These are phyloP conservation scores for honey bee (Apis mellifera) DNA, from an alignment of 1,140 invertebrate genomes.

Conservation along the genomic window Amel_HAv3.1 CM009935.2:12076001-12076500, in stretches of 20 bases:
- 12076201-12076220: neutral
- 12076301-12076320: constrained; percentile 1
- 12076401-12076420: neutral
- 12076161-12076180: neutral
- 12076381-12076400: neutral
- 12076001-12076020: neutral
- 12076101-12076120: neutral
- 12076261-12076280: constrained; percentile 3
- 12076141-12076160: neutral
- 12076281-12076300: constrained; percentile 43
- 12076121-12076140: too few relatives aligned
- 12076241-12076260: neutral
- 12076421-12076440: neutral
- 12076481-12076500: neutral
- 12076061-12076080: neutral
- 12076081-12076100: neutral
- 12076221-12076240: neutral
- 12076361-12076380: neutral
- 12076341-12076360: neutral
- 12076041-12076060: neutral
- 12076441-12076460: neutral
- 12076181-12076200: neutral
- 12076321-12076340: neutral
- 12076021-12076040: neutral
- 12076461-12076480: neutral